phyloP scores from a whole-genome alignment of 2,113 vertebrate genomes.

The Triplophysa dalaica region DNA sequence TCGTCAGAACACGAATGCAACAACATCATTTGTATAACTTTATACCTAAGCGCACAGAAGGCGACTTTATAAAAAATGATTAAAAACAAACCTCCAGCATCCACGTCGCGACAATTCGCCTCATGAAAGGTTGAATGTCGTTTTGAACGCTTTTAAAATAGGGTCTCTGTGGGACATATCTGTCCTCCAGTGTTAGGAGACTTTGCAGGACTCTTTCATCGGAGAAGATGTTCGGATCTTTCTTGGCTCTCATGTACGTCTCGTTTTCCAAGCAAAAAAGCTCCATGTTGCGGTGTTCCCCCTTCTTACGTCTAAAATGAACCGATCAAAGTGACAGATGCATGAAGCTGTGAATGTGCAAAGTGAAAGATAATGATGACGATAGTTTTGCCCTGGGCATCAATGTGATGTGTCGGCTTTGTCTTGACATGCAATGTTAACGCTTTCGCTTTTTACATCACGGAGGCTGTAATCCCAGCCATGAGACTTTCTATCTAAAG shows the following conservation, averaged over 20 bases:
- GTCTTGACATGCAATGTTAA: conserved; percentile 26
- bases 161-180: conserved; percentile 85
- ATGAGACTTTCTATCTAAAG: conserved; percentile 5
- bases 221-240: conserved; percentile 84
- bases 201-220: conserved; percentile 90
- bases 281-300: conserved; percentile 77
- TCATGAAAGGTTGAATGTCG: conserved; percentile 92
- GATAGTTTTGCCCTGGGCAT: conserved; percentile 59
- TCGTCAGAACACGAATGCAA: background rate
- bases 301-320: conserved; percentile 50
- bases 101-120: conserved; percentile 92
- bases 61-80: background rate
- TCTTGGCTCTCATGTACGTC: conserved; percentile 79
- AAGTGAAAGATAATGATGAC: conserved; percentile 41
- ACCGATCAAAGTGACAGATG: conserved; percentile 58
- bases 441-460: conserved; percentile 34
- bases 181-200: conserved; percentile 87
- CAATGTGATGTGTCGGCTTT: conserved; percentile 56
- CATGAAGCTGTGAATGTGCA: conserved; percentile 52
- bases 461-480: background rate
- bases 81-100: conserved; percentile 90
- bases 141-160: conserved; percentile 93
- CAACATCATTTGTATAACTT: conserved; percentile 50
- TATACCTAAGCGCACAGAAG: background rate
- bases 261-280: conserved; percentile 89